Conservation (phyloP, 2,113 vertebrate species). For the Ibidorhyncha struthersii region DNA sequence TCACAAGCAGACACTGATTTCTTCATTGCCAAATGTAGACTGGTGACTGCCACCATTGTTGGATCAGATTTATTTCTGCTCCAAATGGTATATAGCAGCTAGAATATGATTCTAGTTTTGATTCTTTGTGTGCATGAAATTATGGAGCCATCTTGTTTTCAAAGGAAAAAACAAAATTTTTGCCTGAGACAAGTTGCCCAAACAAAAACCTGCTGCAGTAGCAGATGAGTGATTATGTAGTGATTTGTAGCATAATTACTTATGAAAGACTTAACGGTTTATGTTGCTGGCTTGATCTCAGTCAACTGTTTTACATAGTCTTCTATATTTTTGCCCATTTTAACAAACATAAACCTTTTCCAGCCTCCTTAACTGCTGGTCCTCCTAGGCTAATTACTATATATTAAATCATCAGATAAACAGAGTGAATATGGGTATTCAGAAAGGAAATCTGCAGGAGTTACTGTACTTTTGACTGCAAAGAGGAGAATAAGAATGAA, state of each 20-base stretch:
- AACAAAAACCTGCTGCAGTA: background rate
- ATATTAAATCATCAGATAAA: constrained; percentile 21
- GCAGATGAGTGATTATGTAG: constrained; percentile 7
- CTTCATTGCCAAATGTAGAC: background rate
- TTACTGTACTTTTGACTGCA: constrained; percentile 8
- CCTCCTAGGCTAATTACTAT: background rate
- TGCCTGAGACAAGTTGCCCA: background rate
- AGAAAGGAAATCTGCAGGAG: constrained; percentile 11
- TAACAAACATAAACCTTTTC: background rate
- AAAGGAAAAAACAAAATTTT: background rate
- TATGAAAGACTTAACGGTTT: background rate
- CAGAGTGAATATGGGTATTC: constrained; percentile 10
- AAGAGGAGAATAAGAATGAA: constrained; percentile 41
- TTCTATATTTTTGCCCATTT: background rate
- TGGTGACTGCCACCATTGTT: background rate
- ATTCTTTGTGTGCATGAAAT: background rate
- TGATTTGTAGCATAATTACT: constrained; percentile 1
- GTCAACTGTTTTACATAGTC: background rate
- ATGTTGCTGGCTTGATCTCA: background rate
- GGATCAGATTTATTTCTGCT: background rate
- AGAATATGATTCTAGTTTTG: background rate
- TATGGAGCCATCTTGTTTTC: background rate
- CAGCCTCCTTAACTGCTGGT: background rate
- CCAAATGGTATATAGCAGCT: background rate
- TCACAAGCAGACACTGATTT: background rate